Evolutionary conservation across 2,113 vertebrate genomes (phyloP).

Genomic region (Parus major): DNA sequence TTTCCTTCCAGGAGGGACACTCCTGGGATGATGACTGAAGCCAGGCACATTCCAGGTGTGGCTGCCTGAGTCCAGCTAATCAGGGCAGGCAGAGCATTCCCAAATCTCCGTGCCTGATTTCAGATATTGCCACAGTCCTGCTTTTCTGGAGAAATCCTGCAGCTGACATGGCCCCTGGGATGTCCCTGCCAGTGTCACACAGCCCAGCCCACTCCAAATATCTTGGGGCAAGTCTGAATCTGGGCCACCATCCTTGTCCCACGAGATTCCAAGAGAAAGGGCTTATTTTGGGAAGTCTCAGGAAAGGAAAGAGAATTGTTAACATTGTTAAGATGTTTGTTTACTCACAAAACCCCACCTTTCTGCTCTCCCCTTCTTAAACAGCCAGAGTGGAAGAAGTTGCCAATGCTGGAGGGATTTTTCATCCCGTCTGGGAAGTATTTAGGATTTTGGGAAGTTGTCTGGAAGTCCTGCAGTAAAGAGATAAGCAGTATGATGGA

Average conservation of each 20-base stretch:
- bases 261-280: not conserved
- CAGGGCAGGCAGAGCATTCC: not conserved
- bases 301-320: not conserved
- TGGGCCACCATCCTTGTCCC: not conserved
- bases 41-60: rapidly evolving
- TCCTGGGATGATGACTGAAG: not conserved
- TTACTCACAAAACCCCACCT: not conserved
- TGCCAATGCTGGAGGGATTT: not conserved
- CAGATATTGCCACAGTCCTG: not conserved
- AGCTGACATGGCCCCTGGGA: not conserved
- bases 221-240: not conserved
- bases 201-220: not conserved
- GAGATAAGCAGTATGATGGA: not conserved
- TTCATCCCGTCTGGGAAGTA: not conserved
- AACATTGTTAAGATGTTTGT: not conserved
- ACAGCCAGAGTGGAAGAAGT: not conserved
- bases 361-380: not conserved
- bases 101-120: rapidly evolving
- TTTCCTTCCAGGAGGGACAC: not conserved
- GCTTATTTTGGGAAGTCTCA: not conserved
- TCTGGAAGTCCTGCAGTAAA: not conserved
- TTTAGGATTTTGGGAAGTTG: not conserved
- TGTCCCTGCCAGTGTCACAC: rapidly evolving
- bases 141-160: not conserved
- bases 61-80: not conserved